A percentile compares a stretch with the other conserved stretches of the same genome.
phyloP scores from a whole-genome alignment of 2,888 invertebrate species.

The Sympetrum striolatum region DNA sequence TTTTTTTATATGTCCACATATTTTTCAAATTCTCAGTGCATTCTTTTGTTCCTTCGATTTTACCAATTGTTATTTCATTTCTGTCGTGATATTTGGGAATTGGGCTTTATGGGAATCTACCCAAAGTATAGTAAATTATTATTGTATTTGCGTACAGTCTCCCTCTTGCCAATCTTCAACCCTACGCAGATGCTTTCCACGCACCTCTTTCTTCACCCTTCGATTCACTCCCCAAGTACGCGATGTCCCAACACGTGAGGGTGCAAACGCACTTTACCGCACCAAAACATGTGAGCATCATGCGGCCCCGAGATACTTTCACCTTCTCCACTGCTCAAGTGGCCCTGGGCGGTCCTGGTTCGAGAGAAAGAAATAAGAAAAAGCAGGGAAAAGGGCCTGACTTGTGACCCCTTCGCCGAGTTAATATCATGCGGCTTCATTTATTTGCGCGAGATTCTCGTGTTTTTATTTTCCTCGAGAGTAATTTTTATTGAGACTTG shows the following conservation, averaged over 20 bases:
- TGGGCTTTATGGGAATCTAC: too few relatives aligned
- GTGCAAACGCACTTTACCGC: background rate
- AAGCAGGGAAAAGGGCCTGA: background rate
- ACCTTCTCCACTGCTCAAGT: background rate
- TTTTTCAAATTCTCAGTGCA: too few relatives aligned
- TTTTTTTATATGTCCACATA: too few relatives aligned
- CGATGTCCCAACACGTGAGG: background rate
- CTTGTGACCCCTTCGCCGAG: background rate
- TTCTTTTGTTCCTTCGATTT: too few relatives aligned
- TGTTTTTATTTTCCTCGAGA: background rate
- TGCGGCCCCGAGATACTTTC: background rate
- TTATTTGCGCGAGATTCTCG: background rate
- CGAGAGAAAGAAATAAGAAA: background rate
- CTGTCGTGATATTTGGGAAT: too few relatives aligned
- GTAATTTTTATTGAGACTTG: background rate
- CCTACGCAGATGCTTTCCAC: too few relatives aligned
- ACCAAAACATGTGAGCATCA: background rate
- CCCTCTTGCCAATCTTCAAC: too few relatives aligned
- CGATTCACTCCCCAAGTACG: background rate
- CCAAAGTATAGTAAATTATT: too few relatives aligned
- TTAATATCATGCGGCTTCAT: background rate
- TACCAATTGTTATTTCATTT: too few relatives aligned
- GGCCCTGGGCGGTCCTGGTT: background rate
- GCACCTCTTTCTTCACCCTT: background rate
- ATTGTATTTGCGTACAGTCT: too few relatives aligned